Conservation (phyloP, 2,113 vertebrate species). For the Antigone vipio region DNA sequence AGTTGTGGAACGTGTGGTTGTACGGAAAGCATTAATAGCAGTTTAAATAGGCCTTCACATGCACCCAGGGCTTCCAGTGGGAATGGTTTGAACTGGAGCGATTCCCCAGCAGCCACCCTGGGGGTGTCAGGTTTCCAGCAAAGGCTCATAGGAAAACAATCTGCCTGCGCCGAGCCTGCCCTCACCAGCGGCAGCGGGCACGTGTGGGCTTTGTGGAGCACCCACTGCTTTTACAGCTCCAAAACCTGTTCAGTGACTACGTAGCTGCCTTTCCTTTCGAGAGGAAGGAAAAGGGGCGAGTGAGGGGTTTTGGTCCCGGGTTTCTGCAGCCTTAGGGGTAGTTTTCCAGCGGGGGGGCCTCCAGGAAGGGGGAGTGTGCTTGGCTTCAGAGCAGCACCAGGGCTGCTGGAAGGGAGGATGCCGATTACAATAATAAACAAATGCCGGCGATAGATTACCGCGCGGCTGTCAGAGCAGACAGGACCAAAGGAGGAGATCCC, state of each 20-base stretch:
- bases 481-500: constrained; percentile 29
- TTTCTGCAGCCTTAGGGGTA: constrained; percentile 30
- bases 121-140: constrained; percentile 57
- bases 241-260: neutral
- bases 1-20: neutral
- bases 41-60: neutral
- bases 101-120: constrained; percentile 38
- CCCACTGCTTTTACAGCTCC: neutral
- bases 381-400: constrained; percentile 68
- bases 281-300: neutral
- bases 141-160: constrained; percentile 1
- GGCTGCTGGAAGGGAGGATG: constrained; percentile 87
- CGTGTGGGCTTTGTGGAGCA: neutral
- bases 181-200: neutral
- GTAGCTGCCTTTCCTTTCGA: neutral
- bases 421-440: constrained; percentile 98
- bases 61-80: neutral
- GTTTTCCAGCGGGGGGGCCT: constrained; percentile 71
- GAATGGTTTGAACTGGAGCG: neutral
- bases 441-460: constrained; percentile 71
- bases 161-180: neutral
- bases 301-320: neutral
- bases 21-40: constrained; percentile 14
- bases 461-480: constrained; percentile 42
- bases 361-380: constrained; percentile 92